These are phyloP conservation scores for Pluvianellus socialis DNA, from an alignment of 2,113 vertebrate species.

Conservation along the genomic window DNA sequence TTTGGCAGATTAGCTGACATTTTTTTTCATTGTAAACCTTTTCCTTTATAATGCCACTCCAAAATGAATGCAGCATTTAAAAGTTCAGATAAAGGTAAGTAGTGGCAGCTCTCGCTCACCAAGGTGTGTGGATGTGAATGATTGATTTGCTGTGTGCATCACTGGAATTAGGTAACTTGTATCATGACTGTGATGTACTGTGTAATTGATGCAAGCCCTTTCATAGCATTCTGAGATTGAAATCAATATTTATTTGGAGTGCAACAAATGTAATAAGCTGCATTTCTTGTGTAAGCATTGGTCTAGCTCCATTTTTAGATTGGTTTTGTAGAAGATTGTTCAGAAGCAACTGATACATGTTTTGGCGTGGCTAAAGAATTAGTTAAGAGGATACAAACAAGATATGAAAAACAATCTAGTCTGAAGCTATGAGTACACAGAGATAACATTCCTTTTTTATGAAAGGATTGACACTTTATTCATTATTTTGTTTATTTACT, in stretches of 20 bases:
- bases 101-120: conserved; percentile 50
- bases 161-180: conserved; percentile 72
- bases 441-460: conserved; percentile 10
- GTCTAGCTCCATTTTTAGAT: conserved; percentile 30
- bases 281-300: conserved; percentile 70
- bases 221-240: conserved; percentile 76
- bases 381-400: conserved; percentile 43
- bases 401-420: neutral
- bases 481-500: conserved; percentile 2
- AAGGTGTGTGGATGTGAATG: conserved; percentile 69
- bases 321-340: conserved; percentile 59
- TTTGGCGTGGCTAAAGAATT: conserved; percentile 38
- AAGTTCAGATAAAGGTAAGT: conserved; percentile 76
- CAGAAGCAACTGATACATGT: conserved; percentile 52
- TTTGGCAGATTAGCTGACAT: conserved; percentile 62
- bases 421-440: conserved; percentile 16
- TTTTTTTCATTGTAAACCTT: conserved; percentile 65
- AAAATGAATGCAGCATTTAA: conserved; percentile 69
- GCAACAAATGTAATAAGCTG: conserved; percentile 77
- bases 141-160: conserved; percentile 76
- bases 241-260: conserved; percentile 82
- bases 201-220: conserved; percentile 80
- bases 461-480: neutral
- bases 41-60: conserved; percentile 69
- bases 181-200: conserved; percentile 76